phyloP scores from a whole-genome alignment of 2,888 invertebrate species.

The Lordiphosa andalusiaca region DNA sequence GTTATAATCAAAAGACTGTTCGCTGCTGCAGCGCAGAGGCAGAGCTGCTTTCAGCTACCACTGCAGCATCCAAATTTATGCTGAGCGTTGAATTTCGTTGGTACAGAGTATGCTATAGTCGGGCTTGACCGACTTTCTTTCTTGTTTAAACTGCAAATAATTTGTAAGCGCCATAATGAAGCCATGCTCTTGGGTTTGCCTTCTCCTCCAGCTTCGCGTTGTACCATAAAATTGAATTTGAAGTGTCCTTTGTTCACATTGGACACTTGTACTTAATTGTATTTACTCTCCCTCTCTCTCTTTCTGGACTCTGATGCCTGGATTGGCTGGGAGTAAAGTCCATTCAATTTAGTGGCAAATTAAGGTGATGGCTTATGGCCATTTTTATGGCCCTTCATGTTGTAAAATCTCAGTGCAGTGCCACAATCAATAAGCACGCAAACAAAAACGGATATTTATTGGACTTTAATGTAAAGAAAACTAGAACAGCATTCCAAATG shows the following conservation, averaged over 20 bases:
- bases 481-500: neutral
- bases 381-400: constrained; percentile 23
- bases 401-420: constrained; percentile 17
- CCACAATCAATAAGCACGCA: constrained; percentile 23
- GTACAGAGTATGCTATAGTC: too few relatives aligned
- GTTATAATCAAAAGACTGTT: too few relatives aligned
- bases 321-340: constrained; percentile 42
- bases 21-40: too few relatives aligned
- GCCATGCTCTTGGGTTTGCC: constrained; percentile 40
- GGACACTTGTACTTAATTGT: constrained; percentile 57
- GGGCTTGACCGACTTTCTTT: too few relatives aligned
- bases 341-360: constrained; percentile 48
- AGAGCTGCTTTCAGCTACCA: too few relatives aligned
- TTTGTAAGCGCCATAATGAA: constrained; percentile 54
- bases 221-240: constrained; percentile 47
- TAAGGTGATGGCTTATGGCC: constrained; percentile 32
- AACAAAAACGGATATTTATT: constrained; percentile 25
- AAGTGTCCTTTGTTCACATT: constrained; percentile 51
- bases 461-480: constrained; percentile 22
- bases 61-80: too few relatives aligned
- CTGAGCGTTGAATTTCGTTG: too few relatives aligned
- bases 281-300: constrained; percentile 26
- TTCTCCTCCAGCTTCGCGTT: neutral
- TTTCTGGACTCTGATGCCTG: too few relatives aligned
- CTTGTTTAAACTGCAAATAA: constrained; percentile 66